Evolutionary conservation across 2,888 invertebrate species (phyloP).

Genomic region (Platycnemis pennipes): DNA sequence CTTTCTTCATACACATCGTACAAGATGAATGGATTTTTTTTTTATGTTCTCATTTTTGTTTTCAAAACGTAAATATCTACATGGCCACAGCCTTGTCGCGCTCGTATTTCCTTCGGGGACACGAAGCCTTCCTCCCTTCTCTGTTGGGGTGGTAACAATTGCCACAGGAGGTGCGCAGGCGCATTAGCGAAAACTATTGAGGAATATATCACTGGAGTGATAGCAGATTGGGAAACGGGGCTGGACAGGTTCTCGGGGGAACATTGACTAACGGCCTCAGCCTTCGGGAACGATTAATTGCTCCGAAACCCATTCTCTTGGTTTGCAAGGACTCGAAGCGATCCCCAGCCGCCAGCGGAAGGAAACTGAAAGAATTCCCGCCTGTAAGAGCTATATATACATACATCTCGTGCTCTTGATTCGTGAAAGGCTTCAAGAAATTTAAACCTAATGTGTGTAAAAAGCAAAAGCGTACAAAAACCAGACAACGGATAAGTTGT

Average conservation of each 20-base stretch:
- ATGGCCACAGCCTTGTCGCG: too few relatives aligned
- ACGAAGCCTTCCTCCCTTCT: background rate
- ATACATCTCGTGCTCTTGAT: too few relatives aligned
- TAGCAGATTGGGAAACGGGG: background rate
- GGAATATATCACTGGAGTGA: background rate
- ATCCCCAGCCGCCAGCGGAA: background rate
- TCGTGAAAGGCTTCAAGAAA: too few relatives aligned
- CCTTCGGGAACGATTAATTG: constrained; percentile 21
- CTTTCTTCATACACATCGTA: too few relatives aligned
- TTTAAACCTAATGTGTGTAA: too few relatives aligned
- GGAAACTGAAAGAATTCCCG: background rate
- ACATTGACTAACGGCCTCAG: background rate
- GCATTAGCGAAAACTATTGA: background rate
- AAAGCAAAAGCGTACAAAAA: too few relatives aligned
- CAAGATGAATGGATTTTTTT: too few relatives aligned
- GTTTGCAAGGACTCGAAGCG: background rate
- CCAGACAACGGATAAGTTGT: too few relatives aligned
- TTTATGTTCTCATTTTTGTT: too few relatives aligned
- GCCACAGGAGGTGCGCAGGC: background rate
- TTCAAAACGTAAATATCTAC: too few relatives aligned
- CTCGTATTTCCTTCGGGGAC: too few relatives aligned
- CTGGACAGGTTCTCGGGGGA: background rate
- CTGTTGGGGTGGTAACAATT: background rate
- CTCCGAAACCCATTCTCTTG: background rate
- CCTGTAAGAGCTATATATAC: background rate